Base-by-base conservation (phyloP, 1,140 invertebrate species). In the Zaprionus tsacasi region DNA sequence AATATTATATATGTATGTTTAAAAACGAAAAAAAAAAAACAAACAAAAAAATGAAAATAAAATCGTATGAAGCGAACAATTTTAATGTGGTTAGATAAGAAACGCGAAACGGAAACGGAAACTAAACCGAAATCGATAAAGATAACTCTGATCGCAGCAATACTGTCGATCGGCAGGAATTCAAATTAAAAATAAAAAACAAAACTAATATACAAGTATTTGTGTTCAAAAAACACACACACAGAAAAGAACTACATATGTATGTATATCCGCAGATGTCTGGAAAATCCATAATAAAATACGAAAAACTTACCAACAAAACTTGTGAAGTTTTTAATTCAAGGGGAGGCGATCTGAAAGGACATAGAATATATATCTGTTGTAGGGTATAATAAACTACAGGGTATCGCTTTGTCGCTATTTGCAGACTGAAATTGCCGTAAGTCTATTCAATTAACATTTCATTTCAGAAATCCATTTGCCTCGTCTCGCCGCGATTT, bases 11-110 rank as follows among this genome's bases (percentile, higher is more conserved):
- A 64, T 52, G 12, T 38, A 66, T 45, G 48, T 67, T 57, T 45
- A 57, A 57, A 56, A 56, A 43, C 35, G 30, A 67, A 48, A 45
- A 15, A 43, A 43, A 45, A 8, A 43, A 15, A 15, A 7, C 7
- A 43, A 43, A n/a, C n/a, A 43, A 43, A 43, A n/a, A n/a, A 45
- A 15, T 15, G n/a, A 43, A 45, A 45, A 45, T 4, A 15, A 45
- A 45, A 45, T n/a, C 40, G 30, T 52, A 10, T 30, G 57, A 33
- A 25, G 27, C 54, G 33, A 67, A 67, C 52, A 58, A 67, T 57
- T 57, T 57, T 43, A 66, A 55, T 66, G 48, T 66, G 50, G 36
- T 55, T 55, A 55, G 38, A 66, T 54, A 38, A 36, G 45, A 45
- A n/a, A 15, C 40, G 40, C 43, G 30, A 66, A 66, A 54, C 48